A percentile compares a stretch with the other conserved stretches of the same genome.
Conservation (phyloP, 1,140 invertebrate genomes). For the Pissodes strobi region DNA sequence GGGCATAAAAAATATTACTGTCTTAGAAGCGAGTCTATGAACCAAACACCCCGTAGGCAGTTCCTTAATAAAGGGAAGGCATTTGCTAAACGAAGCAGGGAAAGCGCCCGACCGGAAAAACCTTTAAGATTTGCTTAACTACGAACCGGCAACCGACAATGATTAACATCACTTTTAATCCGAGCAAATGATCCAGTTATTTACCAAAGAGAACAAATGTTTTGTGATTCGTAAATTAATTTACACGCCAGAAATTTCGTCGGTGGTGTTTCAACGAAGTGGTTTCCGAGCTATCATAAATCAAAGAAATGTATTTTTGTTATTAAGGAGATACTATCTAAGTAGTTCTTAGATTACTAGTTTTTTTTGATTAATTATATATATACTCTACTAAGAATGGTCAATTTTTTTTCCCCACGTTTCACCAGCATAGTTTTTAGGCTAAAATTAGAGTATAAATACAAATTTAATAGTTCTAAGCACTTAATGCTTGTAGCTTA, state of each 20-base stretch:
- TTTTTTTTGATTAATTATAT: too few species aligned
- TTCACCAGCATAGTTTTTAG: too few species aligned
- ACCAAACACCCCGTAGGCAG: constrained; percentile 15
- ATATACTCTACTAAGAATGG: too few species aligned
- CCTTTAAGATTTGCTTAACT: constrained; percentile 30
- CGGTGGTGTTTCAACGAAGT: background rate
- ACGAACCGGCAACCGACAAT: constrained; percentile 28
- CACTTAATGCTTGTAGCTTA: too few species aligned
- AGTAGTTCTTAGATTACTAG: too few species aligned
- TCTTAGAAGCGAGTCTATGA: too few species aligned
- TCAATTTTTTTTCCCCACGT: too few species aligned
- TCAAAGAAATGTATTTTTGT: background rate
- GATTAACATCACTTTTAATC: constrained; percentile 34
- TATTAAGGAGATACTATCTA: too few species aligned
- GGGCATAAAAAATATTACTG: too few species aligned
- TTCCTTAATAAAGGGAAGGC: constrained; percentile 18
- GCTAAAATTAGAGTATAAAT: too few species aligned
- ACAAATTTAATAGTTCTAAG: too few species aligned
- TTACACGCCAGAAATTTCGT: constrained; percentile 10
- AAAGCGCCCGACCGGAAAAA: constrained; percentile 12
- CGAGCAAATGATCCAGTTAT: constrained; percentile 29
- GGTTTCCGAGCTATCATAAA: background rate
- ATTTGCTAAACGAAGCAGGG: constrained; percentile 23
- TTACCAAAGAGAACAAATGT: constrained; percentile 32
- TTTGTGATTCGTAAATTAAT: constrained; percentile 27